These are phyloP conservation scores for Sarcoramphus papa DNA, from an alignment of 2,797 vertebrate genomes.

Conservation along the genomic window DNA sequence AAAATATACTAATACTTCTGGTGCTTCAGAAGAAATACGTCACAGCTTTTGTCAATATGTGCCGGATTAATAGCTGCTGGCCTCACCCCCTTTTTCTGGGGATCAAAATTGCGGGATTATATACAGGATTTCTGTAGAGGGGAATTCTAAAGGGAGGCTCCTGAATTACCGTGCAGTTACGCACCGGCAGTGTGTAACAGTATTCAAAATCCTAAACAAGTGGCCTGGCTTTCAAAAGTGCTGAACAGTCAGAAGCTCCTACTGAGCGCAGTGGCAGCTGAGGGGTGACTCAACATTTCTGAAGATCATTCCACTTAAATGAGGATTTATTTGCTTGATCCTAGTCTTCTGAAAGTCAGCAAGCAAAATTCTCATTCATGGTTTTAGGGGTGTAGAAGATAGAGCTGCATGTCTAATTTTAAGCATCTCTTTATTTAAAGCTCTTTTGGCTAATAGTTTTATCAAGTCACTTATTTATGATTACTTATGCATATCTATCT, in stretches of 20 bases:
- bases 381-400: background rate
- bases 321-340: background rate
- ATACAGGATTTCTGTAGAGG: background rate
- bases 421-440: background rate
- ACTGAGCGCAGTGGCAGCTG: background rate
- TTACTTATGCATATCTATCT: background rate
- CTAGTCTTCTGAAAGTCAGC: background rate
- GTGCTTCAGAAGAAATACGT: fast-evolving
- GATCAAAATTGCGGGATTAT: background rate
- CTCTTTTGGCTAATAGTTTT: background rate
- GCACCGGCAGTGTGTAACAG: background rate
- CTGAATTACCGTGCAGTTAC: fast-evolving
- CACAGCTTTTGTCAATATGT: fast-evolving
- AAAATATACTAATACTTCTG: fast-evolving
- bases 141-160: background rate
- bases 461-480: background rate
- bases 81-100: background rate
- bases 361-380: background rate
- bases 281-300: background rate
- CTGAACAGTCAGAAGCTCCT: background rate
- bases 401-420: background rate
- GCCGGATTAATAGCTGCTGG: background rate
- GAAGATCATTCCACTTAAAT: background rate
- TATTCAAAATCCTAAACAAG: background rate
- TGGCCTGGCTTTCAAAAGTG: background rate